Conservation (phyloP, 2,113 vertebrate genomes). For the Boulengeromyrus knoepffleri region DNA sequence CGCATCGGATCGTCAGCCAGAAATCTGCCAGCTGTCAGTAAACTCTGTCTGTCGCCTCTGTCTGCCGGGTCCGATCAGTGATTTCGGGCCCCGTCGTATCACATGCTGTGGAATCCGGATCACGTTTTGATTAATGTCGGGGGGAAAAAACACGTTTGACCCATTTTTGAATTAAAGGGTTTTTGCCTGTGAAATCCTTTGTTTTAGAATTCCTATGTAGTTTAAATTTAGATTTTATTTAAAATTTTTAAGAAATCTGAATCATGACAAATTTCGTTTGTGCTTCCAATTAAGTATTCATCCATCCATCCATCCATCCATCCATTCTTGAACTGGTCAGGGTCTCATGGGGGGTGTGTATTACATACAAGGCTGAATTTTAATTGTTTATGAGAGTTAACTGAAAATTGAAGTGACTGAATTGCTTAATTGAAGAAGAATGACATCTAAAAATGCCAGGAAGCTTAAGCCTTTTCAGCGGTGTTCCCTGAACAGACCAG, state of each 20-base stretch:
- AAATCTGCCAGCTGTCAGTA: not conserved
- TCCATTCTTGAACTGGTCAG: not conserved
- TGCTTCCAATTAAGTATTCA: not conserved
- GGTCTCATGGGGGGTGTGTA: not conserved
- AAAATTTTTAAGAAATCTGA: not conserved
- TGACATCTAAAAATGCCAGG: not conserved
- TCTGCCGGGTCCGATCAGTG: not conserved
- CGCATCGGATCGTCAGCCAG: not conserved
- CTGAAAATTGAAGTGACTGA: not conserved
- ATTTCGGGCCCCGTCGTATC: too few relatives aligned
- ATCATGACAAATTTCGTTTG: not conserved
- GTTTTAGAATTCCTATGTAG: not conserved
- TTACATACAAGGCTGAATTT: not conserved
- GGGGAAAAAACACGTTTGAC: not conserved
- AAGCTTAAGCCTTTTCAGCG: not conserved
- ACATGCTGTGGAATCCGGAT: not conserved
- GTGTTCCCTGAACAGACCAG: not conserved
- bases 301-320: not conserved
- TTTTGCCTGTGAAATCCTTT: not conserved
- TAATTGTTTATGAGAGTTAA: not conserved
- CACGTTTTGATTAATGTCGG: not conserved
- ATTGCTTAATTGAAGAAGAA: not conserved
- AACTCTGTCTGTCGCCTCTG: not conserved
- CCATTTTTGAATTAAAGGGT: not conserved
- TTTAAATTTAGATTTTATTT: not conserved